Evolutionary conservation across 2,888 invertebrate species (phyloP), one percentile per base, ranked within the genome.

Genomic region (Eupithecia tripunctaria): DNA sequence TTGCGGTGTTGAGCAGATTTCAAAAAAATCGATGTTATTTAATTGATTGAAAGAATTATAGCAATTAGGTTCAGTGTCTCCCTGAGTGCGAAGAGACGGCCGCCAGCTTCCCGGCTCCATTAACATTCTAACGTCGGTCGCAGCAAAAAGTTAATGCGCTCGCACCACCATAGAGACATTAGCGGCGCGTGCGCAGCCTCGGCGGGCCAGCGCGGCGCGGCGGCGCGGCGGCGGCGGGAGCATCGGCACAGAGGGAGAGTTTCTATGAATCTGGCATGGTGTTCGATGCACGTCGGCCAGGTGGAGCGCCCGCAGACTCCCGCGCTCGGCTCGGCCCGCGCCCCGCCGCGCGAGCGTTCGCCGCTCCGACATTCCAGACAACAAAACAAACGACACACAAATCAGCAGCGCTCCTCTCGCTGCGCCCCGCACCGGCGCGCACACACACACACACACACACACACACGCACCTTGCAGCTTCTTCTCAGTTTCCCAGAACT

Each of bases 401-500:
- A 51, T 51, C 47, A 51, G 29, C 72, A 38, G 70, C 63, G 65
- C 62, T 74, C 71, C 74, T 74, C 67, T 62, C 67, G 60, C 74
- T 71, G 75, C 74, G 75, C 77, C 66, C 47, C 67, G 73, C 78
- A 74, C 76, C 73, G 72, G 78, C 78, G 81, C 79, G 78, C 80
- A 74, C 79, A 64, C 76, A 78, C 76, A 71, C 77, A 75, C 69
- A 75, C 76, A 77, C 51, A n/a, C 43, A 5, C 85, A 79, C 81
- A 72, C 71, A 68, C 68, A 70, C 82, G 86, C 96, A 98, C 99
- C 99, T 97, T 98, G 97, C 88, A 98, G 95, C 95, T 98, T 98
- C 95, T 98, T 98, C 94, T 99, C 99, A 78, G 98, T 98, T 95
- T 98, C 98, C 98, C 98, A 98, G 95, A 98, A 98, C 95, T 98